Base-by-base conservation (phyloP, 1,140 invertebrate genomes). In the Portunus trituberculatus region DNA sequence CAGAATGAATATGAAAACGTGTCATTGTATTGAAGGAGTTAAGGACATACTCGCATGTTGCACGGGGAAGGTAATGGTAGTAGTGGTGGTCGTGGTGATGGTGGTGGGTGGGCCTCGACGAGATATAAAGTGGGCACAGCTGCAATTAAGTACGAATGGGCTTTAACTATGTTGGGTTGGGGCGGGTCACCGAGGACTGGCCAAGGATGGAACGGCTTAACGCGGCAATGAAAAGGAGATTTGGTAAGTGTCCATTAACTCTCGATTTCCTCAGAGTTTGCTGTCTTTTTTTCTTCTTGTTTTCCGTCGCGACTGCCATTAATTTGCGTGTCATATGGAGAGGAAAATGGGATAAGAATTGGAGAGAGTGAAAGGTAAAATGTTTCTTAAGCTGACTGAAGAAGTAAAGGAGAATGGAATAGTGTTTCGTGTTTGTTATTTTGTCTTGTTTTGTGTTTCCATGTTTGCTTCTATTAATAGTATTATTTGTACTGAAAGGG, bases 121-220 rank as follows among this genome's bases (percentile, higher is more conserved):
- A n/a, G 67, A 76, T 76, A 76, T 76, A 76, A n/a, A n/a, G 67
- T 76, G 67, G 67, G 67, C 67, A 7, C 67, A 20, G 67, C 67
- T n/a, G 67, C 67, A 76, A 76, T 76, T 76, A 76, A 76, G 67
- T 76, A 76, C 67, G 67, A 76, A 76, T 76, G 67, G 67, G 67
- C 20, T 76, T 76, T 76, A 76, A 76, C 67, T 76, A 76, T 76
- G 20, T 76, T 76, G 67, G 67, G 67, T n/a, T n/a, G 16, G 67
- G 67, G 67, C 67, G 67, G 25, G 67, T 76, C 67, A 59, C 52
- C 16, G 16, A 76, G 67, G 16, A 12, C 2, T n/a, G 25, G 67
- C 67, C 67, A 76, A n/a, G 67, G 67, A 76, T 76, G 67, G 67
- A 25, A 25, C 67, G 67, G 67, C 67, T 76, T 76, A 76, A 76